These are phyloP conservation scores for Hypocryptadius cinnamomeus DNA, from an alignment of 2,113 vertebrate genomes.

Conservation along the genomic window DNA sequence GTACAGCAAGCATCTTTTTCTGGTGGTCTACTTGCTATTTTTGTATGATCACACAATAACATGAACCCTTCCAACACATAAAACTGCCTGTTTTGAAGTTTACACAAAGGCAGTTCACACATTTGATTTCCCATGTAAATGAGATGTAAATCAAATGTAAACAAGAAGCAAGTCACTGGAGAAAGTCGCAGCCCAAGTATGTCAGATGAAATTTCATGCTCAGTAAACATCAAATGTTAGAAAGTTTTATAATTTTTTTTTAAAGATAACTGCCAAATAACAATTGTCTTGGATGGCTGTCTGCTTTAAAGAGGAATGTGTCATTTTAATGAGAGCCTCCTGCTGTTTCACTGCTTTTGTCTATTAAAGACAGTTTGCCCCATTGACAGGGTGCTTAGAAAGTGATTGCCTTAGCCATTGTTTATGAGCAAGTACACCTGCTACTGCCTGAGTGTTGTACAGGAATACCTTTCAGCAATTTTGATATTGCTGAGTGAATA, in stretches of 20 bases:
- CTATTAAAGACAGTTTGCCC: constrained; percentile 38
- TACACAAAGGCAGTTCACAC: not conserved
- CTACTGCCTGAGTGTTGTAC: not conserved
- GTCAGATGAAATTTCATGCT: not conserved
- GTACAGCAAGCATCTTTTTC: not conserved
- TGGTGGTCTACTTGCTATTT: not conserved
- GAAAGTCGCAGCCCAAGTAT: not conserved
- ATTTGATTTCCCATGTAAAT: constrained; percentile 1
- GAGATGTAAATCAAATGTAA: not conserved
- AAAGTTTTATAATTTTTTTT: constrained; percentile 10
- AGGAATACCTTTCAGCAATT: not conserved
- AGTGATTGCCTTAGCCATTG: constrained; percentile 19
- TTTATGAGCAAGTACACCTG: not conserved
- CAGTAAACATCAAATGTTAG: not conserved
- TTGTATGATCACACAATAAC: not conserved
- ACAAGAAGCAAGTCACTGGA: not conserved
- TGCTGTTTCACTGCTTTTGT: constrained; percentile 28
- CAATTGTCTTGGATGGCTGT: not conserved
- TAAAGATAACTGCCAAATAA: not conserved
- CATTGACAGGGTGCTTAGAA: not conserved
- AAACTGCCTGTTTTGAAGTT: not conserved
- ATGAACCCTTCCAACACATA: not conserved
- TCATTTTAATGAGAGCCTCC: constrained; percentile 17
- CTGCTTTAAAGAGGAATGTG: not conserved
- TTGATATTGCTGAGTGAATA: not conserved